These are phyloP conservation scores for Tipula helvola DNA, from an alignment of 2,888 invertebrate genomes.

Conservation along the genomic window DNA sequence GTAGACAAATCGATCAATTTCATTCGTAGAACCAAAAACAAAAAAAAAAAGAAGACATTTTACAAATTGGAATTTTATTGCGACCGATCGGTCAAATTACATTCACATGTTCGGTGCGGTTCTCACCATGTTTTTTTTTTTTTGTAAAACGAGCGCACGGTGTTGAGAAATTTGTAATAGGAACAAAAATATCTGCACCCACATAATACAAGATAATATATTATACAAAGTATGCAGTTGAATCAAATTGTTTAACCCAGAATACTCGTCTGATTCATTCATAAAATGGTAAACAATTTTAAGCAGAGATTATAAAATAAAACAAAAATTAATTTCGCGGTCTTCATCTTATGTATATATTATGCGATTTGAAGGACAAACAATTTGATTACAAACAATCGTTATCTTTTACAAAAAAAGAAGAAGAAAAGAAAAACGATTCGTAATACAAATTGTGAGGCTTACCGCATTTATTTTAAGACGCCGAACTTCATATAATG, in stretches of 20 bases:
- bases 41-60: not conserved
- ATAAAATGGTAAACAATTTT: not conserved
- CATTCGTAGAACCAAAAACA: not conserved
- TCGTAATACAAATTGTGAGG: not conserved
- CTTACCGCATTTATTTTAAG: not conserved
- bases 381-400: not conserved
- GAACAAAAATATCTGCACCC: not conserved
- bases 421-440: not conserved
- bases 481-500: not conserved
- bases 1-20: not conserved
- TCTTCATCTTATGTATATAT: not conserved
- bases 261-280: not conserved
- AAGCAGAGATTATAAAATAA: not conserved
- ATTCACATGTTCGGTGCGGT: not conserved
- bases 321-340: not conserved
- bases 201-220: not conserved
- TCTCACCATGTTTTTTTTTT: not conserved
- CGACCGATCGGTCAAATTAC: not conserved
- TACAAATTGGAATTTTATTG: not conserved
- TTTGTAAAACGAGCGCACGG: not conserved
- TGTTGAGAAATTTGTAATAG: not conserved
- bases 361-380: not conserved
- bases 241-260: not conserved
- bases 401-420: not conserved
- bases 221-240: not conserved